Evolutionary conservation across 2,113 vertebrate species (phyloP).

Genomic region (Paraplagusia blochii): DNA sequence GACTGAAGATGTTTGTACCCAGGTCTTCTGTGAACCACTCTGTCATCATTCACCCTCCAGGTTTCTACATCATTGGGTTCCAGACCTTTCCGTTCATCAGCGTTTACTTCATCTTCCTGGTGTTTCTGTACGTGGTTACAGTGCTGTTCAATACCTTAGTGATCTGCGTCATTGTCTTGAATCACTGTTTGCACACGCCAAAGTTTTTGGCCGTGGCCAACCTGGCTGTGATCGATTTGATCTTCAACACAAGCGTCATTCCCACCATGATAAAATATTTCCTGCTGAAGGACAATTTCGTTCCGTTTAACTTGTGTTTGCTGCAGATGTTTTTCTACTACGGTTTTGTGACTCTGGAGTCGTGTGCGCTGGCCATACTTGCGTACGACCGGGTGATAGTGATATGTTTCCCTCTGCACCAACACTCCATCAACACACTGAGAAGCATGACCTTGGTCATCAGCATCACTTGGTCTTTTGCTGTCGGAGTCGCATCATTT

Average conservation of each 20-base stretch:
- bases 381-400: conserved; percentile 70
- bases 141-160: conserved; percentile 61
- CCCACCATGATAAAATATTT: conserved; percentile 68
- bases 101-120: conserved; percentile 64
- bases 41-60: conserved; percentile 60
- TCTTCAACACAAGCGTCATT: conserved; percentile 55
- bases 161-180: conserved; percentile 49
- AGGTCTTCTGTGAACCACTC: conserved; percentile 35
- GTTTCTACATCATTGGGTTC: conserved; percentile 67
- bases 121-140: conserved; percentile 53
- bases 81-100: conserved; percentile 34
- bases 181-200: conserved; percentile 57
- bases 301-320: conserved; percentile 61
- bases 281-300: conserved; percentile 56
- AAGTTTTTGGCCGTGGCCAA: conserved; percentile 68
- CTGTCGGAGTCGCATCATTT: accelerated
- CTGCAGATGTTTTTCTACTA: conserved; percentile 67
- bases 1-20: conserved; percentile 33
- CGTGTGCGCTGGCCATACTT: conserved; percentile 60
- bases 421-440: conserved; percentile 60
- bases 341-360: conserved; percentile 38
- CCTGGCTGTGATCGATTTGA: conserved; percentile 61
- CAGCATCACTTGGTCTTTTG: conserved; percentile 32
- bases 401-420: conserved; percentile 70
- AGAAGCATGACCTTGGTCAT: conserved; percentile 57